Percentiles rank a stretch among this genome's conserved stretches.
Conservation (phyloP, 2,797 vertebrate species). For the Sus cebifrons region DNA sequence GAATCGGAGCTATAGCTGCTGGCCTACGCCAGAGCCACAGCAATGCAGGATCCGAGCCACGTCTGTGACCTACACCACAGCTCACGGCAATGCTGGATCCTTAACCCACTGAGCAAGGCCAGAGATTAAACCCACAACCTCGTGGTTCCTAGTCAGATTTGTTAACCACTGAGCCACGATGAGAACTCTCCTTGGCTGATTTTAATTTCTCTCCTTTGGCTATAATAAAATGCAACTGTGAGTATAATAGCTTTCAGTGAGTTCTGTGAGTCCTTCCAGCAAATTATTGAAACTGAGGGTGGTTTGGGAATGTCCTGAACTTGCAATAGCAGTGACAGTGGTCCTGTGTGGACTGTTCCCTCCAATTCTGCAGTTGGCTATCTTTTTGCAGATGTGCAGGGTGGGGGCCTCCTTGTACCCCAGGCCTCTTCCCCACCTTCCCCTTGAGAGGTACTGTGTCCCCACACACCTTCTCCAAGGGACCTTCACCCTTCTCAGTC, state of each 20-base stretch:
- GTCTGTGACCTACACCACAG: no score
- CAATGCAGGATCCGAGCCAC: no score
- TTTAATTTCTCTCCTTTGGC: constrained; percentile 7
- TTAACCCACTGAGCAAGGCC: no score
- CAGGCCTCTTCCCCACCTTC: neutral
- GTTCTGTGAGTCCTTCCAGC: neutral
- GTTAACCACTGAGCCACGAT: no score
- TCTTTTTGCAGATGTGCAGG: constrained; percentile 11
- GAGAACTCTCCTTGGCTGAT: neutral
- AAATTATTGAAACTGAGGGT: constrained; percentile 18
- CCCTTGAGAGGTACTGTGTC: neutral
- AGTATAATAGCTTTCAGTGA: neutral
- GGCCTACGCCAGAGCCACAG: no score
- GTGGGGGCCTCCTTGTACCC: neutral
- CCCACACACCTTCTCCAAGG: neutral
- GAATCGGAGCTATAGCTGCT: no score
- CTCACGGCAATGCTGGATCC: no score
- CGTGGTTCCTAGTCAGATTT: no score
- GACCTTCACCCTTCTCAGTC: neutral
- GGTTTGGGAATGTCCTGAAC: neutral
- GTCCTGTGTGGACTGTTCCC: neutral
- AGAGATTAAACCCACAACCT: no score
- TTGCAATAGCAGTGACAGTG: neutral
- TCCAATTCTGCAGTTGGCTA: constrained; percentile 2
- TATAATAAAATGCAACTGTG: neutral